These are phyloP conservation scores for Apotomis turbidana DNA, from an alignment of 2,888 invertebrate species.

Conservation along the genomic window DNA sequence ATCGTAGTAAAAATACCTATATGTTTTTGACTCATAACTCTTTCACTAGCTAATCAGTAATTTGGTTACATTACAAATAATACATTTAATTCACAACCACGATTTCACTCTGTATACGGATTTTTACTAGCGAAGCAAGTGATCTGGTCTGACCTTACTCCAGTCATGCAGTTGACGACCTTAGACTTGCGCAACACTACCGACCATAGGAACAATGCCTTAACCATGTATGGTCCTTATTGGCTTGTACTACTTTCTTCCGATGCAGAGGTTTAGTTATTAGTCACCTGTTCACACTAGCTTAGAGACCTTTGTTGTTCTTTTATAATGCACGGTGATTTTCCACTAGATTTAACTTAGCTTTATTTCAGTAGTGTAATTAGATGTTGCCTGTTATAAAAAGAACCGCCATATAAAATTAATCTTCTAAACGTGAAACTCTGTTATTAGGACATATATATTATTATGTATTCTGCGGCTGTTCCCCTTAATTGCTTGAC, in stretches of 20 bases:
- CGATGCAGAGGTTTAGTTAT: not conserved
- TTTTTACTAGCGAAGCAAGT: too few species aligned
- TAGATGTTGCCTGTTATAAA: not conserved
- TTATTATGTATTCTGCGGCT: not conserved
- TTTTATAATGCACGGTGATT: not conserved
- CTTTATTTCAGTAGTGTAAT: not conserved
- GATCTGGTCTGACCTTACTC: conserved; percentile 11
- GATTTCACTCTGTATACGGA: too few species aligned
- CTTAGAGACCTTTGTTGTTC: not conserved
- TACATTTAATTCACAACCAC: too few species aligned
- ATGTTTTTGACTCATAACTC: too few species aligned
- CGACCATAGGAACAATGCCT: not conserved
- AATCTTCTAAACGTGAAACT: too few species aligned
- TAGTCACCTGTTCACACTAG: not conserved
- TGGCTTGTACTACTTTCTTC: not conserved
- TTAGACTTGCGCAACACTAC: not conserved
- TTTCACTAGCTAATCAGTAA: too few species aligned
- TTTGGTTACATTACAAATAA: too few species aligned
- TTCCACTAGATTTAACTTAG: not conserved
- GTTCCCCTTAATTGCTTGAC: not conserved
- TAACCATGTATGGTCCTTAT: not conserved
- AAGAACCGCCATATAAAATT: too few species aligned
- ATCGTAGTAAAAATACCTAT: too few species aligned
- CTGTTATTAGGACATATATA: not conserved
- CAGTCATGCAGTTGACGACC: conserved; percentile 14